Evolutionary conservation across 2,113 vertebrate species (phyloP), one percentile per base, ranked within the genome.

Genomic region (Takifugu bimaculatus): DNA sequence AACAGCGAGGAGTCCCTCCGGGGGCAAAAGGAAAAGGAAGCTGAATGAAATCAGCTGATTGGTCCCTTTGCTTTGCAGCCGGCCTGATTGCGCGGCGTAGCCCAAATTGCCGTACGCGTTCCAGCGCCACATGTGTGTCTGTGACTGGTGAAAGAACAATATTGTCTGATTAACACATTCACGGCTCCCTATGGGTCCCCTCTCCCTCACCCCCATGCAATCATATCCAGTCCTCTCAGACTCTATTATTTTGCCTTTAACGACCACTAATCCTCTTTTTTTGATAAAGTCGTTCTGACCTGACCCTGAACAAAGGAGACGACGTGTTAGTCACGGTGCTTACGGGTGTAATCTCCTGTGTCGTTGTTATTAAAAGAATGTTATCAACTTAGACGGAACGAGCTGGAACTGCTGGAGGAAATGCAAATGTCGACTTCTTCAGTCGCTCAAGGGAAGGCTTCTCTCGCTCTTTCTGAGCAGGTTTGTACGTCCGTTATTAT

Each of bases 81-180:
- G 20, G 15, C 44, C 70, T 80, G 70, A 85, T 82, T 85, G 72
- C 25, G 0, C 54, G 50, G 4, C 3, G 72, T 14, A 51, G 60
- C 35, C 25, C 47, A 57, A 65, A 77, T 57, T 56, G 63, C 47
- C 42, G 13, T 27, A n/a, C 49, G 10, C 49, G 13, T 43, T 35
- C 63, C 12, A 28, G 20, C 54, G 32, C 45, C 42, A 27, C 13
- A 29, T 57, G 49, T 47, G 15, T 20, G 28, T 9, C 45, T 57
- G 43, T 61, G 13, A 13, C 29, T 44, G 50, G 13, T 39, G 15
- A 25, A 63, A 65, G 67, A 83, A 83, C 74, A 85, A 85, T 78
- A 57, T 60, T 20, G 49, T 63, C 67, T 86, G 84, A 86, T 80
- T 74, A 70, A 77, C 44, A 64, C 27, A 56, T 66, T 55, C 55